Evolutionary conservation across 1,140 invertebrate genomes (phyloP).

Genomic region (Rhopalosiphum padi): DNA sequence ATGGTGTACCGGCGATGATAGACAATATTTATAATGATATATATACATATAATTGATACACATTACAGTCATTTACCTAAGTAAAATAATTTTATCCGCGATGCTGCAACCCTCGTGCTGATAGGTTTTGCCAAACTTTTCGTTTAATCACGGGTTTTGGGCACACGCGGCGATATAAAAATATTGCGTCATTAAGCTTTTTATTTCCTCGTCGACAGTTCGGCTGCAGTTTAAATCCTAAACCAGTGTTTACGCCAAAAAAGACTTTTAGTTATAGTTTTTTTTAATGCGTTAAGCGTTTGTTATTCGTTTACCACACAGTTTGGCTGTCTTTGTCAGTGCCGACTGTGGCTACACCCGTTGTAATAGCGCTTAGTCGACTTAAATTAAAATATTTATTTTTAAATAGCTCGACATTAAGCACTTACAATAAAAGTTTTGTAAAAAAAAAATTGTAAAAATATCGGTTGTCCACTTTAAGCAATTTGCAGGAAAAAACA

Average conservation of each 20-base stretch:
- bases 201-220: neutral
- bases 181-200: slow-evolving; percentile 7
- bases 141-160: neutral
- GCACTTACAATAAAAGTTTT: neutral
- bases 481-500: neutral
- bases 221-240: neutral
- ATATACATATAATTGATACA: too few relatives aligned
- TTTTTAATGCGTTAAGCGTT: neutral
- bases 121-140: neutral
- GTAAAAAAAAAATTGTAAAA: neutral
- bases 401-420: slow-evolving; percentile 3
- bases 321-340: neutral
- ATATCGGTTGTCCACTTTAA: slow-evolving; percentile 37
- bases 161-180: neutral
- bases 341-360: neutral
- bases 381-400: slow-evolving; percentile 7
- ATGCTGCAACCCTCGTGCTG: neutral
- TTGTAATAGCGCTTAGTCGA: neutral
- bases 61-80: too few relatives aligned
- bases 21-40: too few relatives aligned
- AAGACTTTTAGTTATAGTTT: slow-evolving; percentile 33
- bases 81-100: neutral
- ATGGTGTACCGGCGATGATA: too few relatives aligned
- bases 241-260: slow-evolving; percentile 30
- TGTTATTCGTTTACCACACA: slow-evolving; percentile 27